phyloP scores from a whole-genome alignment of 2,888 invertebrate genomes.

The Noctua comes region DNA sequence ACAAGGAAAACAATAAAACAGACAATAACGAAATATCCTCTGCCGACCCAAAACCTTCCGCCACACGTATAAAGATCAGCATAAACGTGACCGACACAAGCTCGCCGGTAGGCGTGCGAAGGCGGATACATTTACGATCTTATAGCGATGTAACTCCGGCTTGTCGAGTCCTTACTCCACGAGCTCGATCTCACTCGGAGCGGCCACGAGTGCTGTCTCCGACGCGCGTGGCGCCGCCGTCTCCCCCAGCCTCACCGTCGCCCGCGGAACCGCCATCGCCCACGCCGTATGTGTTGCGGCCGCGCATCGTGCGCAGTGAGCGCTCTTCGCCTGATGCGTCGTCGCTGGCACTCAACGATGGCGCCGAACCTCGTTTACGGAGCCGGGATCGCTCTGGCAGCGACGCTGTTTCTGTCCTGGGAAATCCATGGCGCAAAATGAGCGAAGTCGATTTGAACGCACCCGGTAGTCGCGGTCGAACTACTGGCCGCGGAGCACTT shows the following conservation, averaged over 20 bases:
- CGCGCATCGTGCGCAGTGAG: conserved; percentile 76
- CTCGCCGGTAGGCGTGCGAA: conserved; percentile 82
- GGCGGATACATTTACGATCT: conserved; percentile 86
- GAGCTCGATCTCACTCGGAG: conserved; percentile 85
- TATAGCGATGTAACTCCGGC: conserved; percentile 87
- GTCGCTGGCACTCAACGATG: conserved; percentile 64
- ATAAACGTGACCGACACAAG: conserved; percentile 87
- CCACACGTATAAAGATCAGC: conserved; percentile 80
- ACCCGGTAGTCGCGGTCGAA: conserved; percentile 61
- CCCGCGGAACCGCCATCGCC: conserved; percentile 41
- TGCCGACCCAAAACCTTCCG: conserved; percentile 67
- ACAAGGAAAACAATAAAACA: conserved; percentile 72
- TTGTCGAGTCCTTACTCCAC: conserved; percentile 79
- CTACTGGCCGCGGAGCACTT: conserved; percentile 62
- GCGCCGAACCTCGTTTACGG: conserved; percentile 56
- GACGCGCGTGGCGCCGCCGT: conserved; percentile 67
- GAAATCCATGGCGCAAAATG: conserved; percentile 84
- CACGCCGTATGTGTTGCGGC: conserved; percentile 54
- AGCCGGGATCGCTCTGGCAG: conserved; percentile 65
- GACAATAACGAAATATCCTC: conserved; percentile 70
- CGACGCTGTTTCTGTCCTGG: conserved; percentile 66
- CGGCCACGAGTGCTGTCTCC: conserved; percentile 78
- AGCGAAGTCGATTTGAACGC: conserved; percentile 77
- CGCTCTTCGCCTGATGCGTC: conserved; percentile 79
- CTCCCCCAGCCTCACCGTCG: conserved; percentile 34